phyloP scores from a whole-genome alignment of 2,113 vertebrate genomes.

The Trematomus loennbergii region DNA sequence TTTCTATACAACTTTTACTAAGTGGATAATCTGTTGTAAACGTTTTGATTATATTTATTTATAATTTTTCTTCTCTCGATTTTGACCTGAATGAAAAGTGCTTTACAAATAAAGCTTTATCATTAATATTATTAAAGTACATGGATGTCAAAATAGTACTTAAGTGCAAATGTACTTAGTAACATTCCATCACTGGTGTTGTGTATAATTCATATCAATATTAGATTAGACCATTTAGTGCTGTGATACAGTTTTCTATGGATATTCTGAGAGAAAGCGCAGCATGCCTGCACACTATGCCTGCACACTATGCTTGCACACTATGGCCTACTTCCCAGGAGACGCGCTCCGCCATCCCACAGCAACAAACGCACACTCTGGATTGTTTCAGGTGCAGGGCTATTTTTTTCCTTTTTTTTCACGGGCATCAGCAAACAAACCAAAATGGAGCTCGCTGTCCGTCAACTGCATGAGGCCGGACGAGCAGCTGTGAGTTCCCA shows the following conservation, averaged over 20 bases:
- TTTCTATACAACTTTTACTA: too few relatives aligned
- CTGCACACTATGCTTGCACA: conserved; percentile 52
- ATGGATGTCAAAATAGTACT: too few relatives aligned
- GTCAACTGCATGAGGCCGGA: conserved; percentile 54
- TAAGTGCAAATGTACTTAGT: too few relatives aligned
- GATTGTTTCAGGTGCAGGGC: conserved; percentile 74
- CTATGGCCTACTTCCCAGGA: conserved; percentile 60
- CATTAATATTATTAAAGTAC: too few relatives aligned
- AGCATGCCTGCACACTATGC: conserved; percentile 56
- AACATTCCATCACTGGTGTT: too few relatives aligned
- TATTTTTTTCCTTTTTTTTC: conserved; percentile 36
- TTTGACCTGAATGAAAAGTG: too few relatives aligned
- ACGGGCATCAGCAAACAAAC: conserved; percentile 64
- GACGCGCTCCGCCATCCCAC: conserved; percentile 22
- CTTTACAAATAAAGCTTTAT: too few relatives aligned
- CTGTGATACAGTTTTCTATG: not conserved
- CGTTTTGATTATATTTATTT: too few relatives aligned
- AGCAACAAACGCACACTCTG: conserved; percentile 45
- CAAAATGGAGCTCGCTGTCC: conserved; percentile 44
- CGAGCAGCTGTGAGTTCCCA: conserved; percentile 76
- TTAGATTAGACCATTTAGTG: not conserved
- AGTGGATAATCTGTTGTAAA: too few relatives aligned
- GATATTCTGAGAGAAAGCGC: conserved; percentile 15
- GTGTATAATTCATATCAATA: too few relatives aligned
- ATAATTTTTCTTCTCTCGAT: too few relatives aligned